Percentiles rank a stretch among this genome's conserved stretches.
These are phyloP conservation scores for Oceanites oceanicus DNA, from an alignment of 2,113 vertebrate species.

Conservation along the genomic window DNA sequence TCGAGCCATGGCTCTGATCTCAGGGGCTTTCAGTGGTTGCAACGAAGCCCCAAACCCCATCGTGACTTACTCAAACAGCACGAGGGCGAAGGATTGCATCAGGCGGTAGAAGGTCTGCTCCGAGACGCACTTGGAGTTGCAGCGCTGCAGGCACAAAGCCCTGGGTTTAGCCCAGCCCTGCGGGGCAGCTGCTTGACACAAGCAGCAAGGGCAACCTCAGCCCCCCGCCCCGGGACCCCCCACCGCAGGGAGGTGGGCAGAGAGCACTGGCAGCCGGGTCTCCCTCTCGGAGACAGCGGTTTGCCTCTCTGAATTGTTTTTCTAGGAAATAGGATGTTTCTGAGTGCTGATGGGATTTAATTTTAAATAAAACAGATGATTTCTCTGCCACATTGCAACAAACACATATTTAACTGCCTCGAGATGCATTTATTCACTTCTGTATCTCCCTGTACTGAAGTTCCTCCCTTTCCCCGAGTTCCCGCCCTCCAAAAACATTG, in stretches of 20 bases:
- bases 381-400: background rate
- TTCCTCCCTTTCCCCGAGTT: background rate
- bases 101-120: slow-evolving; percentile 97
- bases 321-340: background rate
- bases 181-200: background rate
- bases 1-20: fast-evolving
- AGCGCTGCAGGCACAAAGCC: slow-evolving; percentile 82
- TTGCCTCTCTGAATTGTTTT: background rate
- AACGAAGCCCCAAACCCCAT: fast-evolving
- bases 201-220: background rate
- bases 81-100: slow-evolving; percentile 95
- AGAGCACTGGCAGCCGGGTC: fast-evolving
- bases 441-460: background rate
- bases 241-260: background rate
- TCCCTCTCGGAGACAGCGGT: fast-evolving
- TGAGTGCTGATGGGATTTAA: background rate
- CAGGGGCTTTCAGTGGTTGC: background rate
- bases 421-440: fast-evolving
- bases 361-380: background rate
- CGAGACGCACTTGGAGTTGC: slow-evolving; percentile 93
- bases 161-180: background rate
- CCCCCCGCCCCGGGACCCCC: fast-evolving
- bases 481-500: background rate
- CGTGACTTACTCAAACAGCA: slow-evolving; percentile 93
- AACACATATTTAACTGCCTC: background rate